Base-by-base conservation (phyloP, 2,888 invertebrate genomes). In the Conus canariensis region DNA sequence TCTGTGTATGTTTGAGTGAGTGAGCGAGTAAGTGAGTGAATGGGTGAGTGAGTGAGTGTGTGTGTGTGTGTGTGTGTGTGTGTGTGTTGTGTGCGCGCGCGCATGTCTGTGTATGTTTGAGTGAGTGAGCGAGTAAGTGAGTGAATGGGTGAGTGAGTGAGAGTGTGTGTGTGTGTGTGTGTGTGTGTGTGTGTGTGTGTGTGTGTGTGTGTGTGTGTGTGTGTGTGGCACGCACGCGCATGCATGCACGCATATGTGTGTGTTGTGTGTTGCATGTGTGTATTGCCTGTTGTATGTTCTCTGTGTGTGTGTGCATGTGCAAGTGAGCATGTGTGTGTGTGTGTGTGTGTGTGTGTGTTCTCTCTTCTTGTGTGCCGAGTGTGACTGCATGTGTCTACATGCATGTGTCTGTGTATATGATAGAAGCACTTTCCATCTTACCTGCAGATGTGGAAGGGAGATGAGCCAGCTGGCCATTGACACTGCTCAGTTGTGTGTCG, bases 401-500 rank as follows among this genome's bases (percentile, higher is more conserved):
- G n/a, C 22, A 74, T 74, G 70, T 74, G 2, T 74, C 22, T 74
- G 70, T 74, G n/a, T 74, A n/a, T 74, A 22, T 74, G 19, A 45
- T 4, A 45, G 45, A 45, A 45, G 45, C 45, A 45, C 4, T 45
- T 45, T 45, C 45, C 45, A 45, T 45, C 45, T 45, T 45, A 45
- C 45, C 45, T 45, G 45, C 94, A 86, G 94, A 93, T 45, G 94
- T 94, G 8, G 94, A 90, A 0, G 95, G 95, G n/a, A 95, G 90
- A 70, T 93, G 93, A n/a, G 94, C 94, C n/a, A 95, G 91, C 88
- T 95, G 93, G 60, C 94, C 94, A 86, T 96, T 93, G 7, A 97
- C 95, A 89, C 94, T 94, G 2, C 95, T 92, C 88, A 97, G 93
- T 91, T 97, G 96, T 60, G 96, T 94, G 92, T 97, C 97, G 93